phyloP scores from a whole-genome alignment of 2,888 invertebrate species.

The Morpho deidamia region DNA sequence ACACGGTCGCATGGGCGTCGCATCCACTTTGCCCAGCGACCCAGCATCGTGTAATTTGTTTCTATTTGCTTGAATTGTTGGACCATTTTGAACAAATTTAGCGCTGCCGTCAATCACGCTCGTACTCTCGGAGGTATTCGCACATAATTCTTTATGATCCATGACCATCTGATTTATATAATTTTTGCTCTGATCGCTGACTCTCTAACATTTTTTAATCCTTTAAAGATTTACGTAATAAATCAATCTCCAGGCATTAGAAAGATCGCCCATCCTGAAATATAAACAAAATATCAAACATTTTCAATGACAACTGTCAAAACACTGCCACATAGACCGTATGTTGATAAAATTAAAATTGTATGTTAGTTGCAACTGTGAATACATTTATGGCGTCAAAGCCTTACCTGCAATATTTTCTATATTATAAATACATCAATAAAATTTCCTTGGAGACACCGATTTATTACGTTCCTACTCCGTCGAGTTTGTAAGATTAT shows the following conservation, averaged over 20 bases:
- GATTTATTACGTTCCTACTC: slow-evolving; percentile 65
- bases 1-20: slow-evolving; percentile 59
- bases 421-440: slow-evolving; percentile 56
- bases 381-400: slow-evolving; percentile 1
- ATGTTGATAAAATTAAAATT: slow-evolving; percentile 15
- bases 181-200: slow-evolving; percentile 33
- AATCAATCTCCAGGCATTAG: slow-evolving; percentile 30
- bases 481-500: slow-evolving; percentile 46
- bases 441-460: slow-evolving; percentile 75
- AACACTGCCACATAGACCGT: slow-evolving; percentile 69
- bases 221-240: slow-evolving; percentile 28
- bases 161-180: slow-evolving; percentile 47
- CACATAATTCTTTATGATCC: slow-evolving; percentile 69
- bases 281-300: slow-evolving; percentile 69
- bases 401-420: slow-evolving; percentile 41
- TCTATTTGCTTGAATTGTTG: slow-evolving; percentile 47
- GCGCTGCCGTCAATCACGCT: slow-evolving; percentile 58
- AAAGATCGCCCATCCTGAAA: slow-evolving; percentile 59
- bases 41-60: slow-evolving; percentile 60
- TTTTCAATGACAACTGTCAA: slow-evolving; percentile 68
- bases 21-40: slow-evolving; percentile 62
- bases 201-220: slow-evolving; percentile 50
- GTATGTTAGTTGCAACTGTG: slow-evolving; percentile 6
- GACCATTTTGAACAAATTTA: slow-evolving; percentile 52
- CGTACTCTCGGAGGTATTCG: slow-evolving; percentile 52